These are phyloP conservation scores for Leucopsar rothschildi DNA, from an alignment of 2,113 vertebrate species.

Conservation along the genomic window DNA sequence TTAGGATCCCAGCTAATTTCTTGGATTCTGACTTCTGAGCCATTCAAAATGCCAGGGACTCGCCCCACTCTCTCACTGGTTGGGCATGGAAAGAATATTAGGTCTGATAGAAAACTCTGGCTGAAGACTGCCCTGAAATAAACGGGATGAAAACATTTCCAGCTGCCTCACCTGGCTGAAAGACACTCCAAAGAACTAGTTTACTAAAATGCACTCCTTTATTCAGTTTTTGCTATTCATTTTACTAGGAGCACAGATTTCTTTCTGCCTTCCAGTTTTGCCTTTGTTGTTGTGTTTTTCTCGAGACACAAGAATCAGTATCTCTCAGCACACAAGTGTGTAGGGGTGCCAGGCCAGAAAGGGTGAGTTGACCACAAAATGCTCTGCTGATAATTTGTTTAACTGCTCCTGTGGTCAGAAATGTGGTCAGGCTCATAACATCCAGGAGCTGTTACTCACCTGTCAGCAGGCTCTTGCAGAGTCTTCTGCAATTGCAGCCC, in stretches of 20 bases:
- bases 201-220: neutral
- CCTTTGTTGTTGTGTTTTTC: neutral
- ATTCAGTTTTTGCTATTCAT: neutral
- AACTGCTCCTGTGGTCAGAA: conserved; percentile 49
- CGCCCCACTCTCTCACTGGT: neutral
- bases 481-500: conserved; percentile 37
- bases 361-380: conserved; percentile 56
- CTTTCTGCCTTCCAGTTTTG: neutral
- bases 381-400: conserved; percentile 62
- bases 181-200: neutral
- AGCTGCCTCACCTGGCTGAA: neutral
- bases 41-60: neutral
- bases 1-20: neutral
- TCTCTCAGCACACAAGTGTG: neutral
- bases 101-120: neutral
- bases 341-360: conserved; percentile 24
- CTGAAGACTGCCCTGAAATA: neutral
- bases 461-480: conserved; percentile 26
- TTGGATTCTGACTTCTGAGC: neutral
- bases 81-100: neutral
- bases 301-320: neutral
- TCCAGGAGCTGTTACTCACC: conserved; percentile 68
- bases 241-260: neutral
- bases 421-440: conserved; percentile 53
- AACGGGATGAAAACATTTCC: neutral